A percentile compares a stretch with the other conserved stretches of the same genome.
These are phyloP conservation scores for Toxotes jaculatrix DNA, from an alignment of 2,113 vertebrate genomes.

Conservation along the genomic window DNA sequence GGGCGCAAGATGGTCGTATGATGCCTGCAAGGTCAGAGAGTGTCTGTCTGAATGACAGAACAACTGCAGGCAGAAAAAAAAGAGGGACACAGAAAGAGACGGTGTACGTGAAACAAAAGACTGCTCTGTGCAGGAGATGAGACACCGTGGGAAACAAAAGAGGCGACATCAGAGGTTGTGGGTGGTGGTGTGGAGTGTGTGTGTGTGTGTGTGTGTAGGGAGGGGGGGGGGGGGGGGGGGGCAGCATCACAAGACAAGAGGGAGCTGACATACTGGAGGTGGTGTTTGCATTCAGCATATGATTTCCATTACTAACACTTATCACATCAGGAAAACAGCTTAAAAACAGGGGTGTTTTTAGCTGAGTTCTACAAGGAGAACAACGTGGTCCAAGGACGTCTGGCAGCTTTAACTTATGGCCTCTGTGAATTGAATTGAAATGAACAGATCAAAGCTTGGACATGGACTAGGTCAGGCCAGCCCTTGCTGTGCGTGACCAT, in stretches of 20 bases:
- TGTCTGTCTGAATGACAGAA: constrained; percentile 50
- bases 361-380: constrained; percentile 16
- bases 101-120: constrained; percentile 52
- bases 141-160: constrained; percentile 70
- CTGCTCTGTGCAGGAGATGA: constrained; percentile 58
- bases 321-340: constrained; percentile 57
- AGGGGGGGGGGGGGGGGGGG: neutral
- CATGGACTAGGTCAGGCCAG: constrained; percentile 24
- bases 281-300: constrained; percentile 65
- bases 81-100: constrained; percentile 2
- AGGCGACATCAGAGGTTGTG: constrained; percentile 59
- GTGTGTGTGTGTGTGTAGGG: neutral
- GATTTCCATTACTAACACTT: constrained; percentile 68
- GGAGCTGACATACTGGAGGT: constrained; percentile 49
- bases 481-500: constrained; percentile 47
- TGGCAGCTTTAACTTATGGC: constrained; percentile 26
- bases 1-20: constrained; percentile 16
- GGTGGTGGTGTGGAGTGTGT: constrained; percentile 26
- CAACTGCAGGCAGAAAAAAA: constrained; percentile 35
- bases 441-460: constrained; percentile 35
- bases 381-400: constrained; percentile 22
- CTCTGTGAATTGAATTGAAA: constrained; percentile 18
- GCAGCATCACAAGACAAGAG: constrained; percentile 65
- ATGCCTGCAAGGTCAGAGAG: constrained; percentile 55
- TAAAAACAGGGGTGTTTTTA: constrained; percentile 39